Evolutionary conservation across 2,888 invertebrate species (phyloP), one percentile per base, ranked within the genome.

Genomic region (Anagyrus pseudococci): DNA sequence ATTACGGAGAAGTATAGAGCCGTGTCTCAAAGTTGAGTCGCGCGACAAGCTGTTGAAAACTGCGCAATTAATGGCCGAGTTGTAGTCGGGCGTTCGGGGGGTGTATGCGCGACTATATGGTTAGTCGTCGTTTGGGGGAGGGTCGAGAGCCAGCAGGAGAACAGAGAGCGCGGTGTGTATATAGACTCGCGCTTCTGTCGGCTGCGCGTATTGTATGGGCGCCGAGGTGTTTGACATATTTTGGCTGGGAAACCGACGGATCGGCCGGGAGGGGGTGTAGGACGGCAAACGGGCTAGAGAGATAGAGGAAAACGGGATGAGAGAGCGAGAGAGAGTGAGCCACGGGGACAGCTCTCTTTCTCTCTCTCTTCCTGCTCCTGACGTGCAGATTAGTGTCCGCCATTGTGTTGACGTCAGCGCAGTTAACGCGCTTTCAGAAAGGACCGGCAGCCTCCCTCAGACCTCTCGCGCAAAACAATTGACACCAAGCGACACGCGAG

Each of bases 351-450:
- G 20, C 23, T 13, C 46, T 4, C 73, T 73, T 29, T 29, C 29
- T 29, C 29, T 10, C 29, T 29, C 29, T 29, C 29, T 4, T 4
- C 74, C 77, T 81, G 80, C 74, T 79, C 73, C 73, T 80, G 81
- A 81, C 81, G 75, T 80, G 75, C 72, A 80, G 79, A 81, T 81
- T 81, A 81, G 80, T 81, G 81, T 80, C 77, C 79, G 79, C 81
- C 78, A 80, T 81, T 81, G 80, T 81, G 69, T 75, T 75, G 76
- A 79, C 77, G 79, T 81, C 80, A 77, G 73, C 75, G 69, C 74
- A 76, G 78, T 77, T 79, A 80, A 79, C 79, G 74, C 76, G 55
- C 54, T 62, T 62, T 62, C 62, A 53, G 52, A 13, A 43, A 53
- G 33, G 54, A 52, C 20, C 20, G 29, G 13, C 25, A 41, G 4